Percentiles rank a stretch among this genome's conserved stretches.
These are phyloP conservation scores for Mystacornis crossleyi DNA, from an alignment of 2,113 vertebrate species.

Conservation along the genomic window DNA sequence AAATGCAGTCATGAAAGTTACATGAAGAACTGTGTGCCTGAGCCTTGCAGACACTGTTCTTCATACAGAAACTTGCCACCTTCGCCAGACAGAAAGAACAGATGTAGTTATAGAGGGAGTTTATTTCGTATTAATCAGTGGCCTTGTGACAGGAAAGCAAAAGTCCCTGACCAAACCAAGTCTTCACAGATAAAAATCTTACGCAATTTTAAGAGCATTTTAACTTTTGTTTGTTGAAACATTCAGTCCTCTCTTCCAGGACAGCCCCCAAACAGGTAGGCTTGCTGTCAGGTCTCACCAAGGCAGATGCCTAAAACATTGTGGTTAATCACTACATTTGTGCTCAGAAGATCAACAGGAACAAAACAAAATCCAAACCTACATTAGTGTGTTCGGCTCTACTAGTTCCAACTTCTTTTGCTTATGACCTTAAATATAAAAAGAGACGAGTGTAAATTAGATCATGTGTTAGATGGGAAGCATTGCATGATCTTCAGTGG, in stretches of 20 bases:
- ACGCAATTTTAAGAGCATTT: not conserved
- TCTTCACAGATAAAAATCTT: not conserved
- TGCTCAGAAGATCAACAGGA: not conserved
- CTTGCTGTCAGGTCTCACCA: not conserved
- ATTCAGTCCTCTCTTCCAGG: not conserved
- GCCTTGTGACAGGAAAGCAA: not conserved
- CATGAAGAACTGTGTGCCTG: conserved; percentile 29
- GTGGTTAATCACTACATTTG: not conserved
- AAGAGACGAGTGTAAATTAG: not conserved
- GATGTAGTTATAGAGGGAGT: not conserved
- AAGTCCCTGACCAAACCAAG: not conserved
- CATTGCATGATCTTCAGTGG: not conserved
- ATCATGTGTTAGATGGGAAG: not conserved
- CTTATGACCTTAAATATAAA: not conserved
- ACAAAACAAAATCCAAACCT: not conserved
- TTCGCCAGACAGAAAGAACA: not conserved
- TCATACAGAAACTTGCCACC: not conserved
- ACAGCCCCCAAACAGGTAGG: not conserved
- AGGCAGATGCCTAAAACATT: not conserved
- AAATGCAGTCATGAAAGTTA: conserved; percentile 45
- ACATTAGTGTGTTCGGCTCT: not conserved
- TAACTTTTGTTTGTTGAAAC: not conserved
- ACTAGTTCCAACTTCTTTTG: not conserved
- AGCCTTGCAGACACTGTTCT: not conserved
- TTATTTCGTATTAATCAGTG: not conserved